Base-by-base conservation (phyloP, 2,797 vertebrate genomes). In the Euthynnus affinis region DNA sequence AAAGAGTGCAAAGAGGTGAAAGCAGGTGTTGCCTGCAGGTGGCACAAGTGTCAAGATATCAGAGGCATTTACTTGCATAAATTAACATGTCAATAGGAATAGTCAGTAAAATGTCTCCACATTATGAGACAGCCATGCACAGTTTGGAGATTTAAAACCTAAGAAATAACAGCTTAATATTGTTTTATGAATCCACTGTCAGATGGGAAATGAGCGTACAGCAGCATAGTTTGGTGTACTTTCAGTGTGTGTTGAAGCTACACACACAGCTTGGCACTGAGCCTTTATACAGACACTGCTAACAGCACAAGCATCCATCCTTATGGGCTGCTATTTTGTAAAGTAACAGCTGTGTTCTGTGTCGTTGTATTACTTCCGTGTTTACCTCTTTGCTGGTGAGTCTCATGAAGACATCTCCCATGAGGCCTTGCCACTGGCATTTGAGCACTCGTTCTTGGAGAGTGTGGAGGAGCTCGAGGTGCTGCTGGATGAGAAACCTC, bases 391-490 rank as follows among this genome's bases (percentile, higher is more conserved):
- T 98, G 66, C 97, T 98, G 58, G 97, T 97, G 88, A 99, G 90
- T 87, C 96, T 97, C 88, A 99, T 96, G 87, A 99, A 99, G 86
- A 99, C 95, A 86, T 99, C 98, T 90, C 98, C 98, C 89, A 99
- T 96, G 87, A 99, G 97, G 90, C 98, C 97, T 94, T 98, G 97
- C 91, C 97, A 96, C 84, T 98, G 97, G 95, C 96, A 96, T 89
- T 96, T 97, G 46, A 99, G 92, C 75, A 99, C 96, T 49, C 98
- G 94, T 51, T 99, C 98, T 90, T 99, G 98, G 9, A 99, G 95
- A 17, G 96, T 95, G 0, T 98, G 98, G 58, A 99, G 96, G 60
- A 99, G 95, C 87, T 99, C 97, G 6, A 98, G 93, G 1, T 99
- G 98, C 92, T 99, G 97, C 95, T 99, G 98, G 87, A 98, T 98